Conservation (phyloP, 2,888 invertebrate species). For the Xestia rhomboidea region DNA sequence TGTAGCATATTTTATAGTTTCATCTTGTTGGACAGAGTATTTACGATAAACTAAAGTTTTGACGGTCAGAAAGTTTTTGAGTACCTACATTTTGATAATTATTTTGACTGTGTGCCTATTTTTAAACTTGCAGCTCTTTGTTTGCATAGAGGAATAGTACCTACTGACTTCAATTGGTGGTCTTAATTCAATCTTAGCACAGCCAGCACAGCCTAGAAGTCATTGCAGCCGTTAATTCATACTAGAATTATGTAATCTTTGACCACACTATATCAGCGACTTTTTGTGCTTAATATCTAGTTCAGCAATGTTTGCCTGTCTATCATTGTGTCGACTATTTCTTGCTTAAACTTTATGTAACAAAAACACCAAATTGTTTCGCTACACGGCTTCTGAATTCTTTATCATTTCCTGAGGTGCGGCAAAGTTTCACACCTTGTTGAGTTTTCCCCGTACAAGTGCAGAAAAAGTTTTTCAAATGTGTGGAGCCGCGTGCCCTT, state of each 20-base stretch:
- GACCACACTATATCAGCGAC: background rate
- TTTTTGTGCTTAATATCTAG: background rate
- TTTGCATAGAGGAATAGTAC: background rate
- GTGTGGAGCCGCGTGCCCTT: slow-evolving; percentile 8
- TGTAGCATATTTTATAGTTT: slow-evolving; percentile 13
- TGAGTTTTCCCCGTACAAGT: slow-evolving; percentile 19
- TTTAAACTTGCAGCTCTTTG: background rate
- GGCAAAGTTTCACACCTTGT: slow-evolving; percentile 23
- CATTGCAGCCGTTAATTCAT: background rate
- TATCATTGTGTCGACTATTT: slow-evolving; percentile 5
- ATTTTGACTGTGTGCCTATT: background rate
- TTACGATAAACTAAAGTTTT: slow-evolving; percentile 1
- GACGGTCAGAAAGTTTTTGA: background rate
- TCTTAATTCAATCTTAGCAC: background rate
- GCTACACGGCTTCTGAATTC: slow-evolving; percentile 38
- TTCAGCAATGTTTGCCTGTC: background rate
- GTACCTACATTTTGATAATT: background rate
- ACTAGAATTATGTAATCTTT: background rate
- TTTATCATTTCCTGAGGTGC: slow-evolving; percentile 43
- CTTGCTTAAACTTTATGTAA: slow-evolving; percentile 14
- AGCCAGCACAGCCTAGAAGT: background rate
- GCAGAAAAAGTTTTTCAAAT: slow-evolving; percentile 47
- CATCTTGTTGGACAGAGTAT: background rate
- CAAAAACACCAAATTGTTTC: slow-evolving; percentile 35
- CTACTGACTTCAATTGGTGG: background rate